Percentiles rank a stretch among this genome's conserved stretches.
Evolutionary conservation across 1,140 invertebrate genomes (phyloP).

Genomic region (Atta colombica): DNA sequence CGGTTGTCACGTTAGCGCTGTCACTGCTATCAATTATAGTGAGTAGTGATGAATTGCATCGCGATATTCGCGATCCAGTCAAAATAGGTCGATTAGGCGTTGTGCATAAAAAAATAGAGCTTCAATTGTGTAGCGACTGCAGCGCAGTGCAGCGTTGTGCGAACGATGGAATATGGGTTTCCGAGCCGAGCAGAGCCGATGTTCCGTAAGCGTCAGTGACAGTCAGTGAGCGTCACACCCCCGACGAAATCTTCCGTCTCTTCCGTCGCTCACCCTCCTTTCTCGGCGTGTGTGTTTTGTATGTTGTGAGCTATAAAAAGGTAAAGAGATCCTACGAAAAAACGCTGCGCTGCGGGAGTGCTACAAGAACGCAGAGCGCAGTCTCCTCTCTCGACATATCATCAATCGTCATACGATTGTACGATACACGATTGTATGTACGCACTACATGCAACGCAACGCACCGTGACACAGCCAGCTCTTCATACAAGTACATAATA

Average conservation of each 20-base stretch:
- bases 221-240: not conserved
- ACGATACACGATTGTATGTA: not conserved
- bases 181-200: not conserved
- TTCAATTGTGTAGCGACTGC: too few relatives aligned
- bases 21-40: too few relatives aligned
- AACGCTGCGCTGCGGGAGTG: not conserved
- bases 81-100: too few relatives aligned
- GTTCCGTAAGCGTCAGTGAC: not conserved
- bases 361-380: constrained; percentile 12
- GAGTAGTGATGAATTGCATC: too few relatives aligned
- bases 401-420: not conserved
- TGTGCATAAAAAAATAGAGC: too few relatives aligned
- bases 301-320: constrained; percentile 24
- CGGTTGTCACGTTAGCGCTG: too few relatives aligned
- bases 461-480: constrained; percentile 13
- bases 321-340: not conserved
- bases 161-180: not conserved
- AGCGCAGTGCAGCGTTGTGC: not conserved
- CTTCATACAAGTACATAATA: constrained; percentile 13
- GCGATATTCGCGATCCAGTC: too few relatives aligned
- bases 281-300: not conserved
- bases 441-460: not conserved
- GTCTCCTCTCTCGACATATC: not conserved
- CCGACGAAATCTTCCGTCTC: not conserved
- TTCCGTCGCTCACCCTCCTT: not conserved